Evolutionary conservation across 2,113 vertebrate genomes (phyloP).

Genomic region (Dendropsophus ebraccatus): DNA sequence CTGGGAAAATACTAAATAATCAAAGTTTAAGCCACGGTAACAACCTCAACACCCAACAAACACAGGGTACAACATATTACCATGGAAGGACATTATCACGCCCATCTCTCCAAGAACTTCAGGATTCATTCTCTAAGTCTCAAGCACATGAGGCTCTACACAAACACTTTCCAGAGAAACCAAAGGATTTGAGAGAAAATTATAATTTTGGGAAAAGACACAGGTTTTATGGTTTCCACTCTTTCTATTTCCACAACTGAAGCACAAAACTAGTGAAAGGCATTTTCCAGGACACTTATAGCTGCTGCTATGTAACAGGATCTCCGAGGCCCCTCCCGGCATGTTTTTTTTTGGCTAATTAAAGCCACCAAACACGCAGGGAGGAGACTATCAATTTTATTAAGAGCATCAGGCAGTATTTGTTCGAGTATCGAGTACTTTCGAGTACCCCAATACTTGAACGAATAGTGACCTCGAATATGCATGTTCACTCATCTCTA

Average conservation of each 20-base stretch:
- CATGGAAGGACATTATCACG: conserved; percentile 57
- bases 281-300: neutral
- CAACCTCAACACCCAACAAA: neutral
- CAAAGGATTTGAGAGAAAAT: conserved; percentile 76
- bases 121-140: conserved; percentile 76
- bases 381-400: too few relatives aligned
- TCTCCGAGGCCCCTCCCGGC: too few relatives aligned
- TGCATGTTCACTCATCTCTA: too few relatives aligned
- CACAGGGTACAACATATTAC: conserved; percentile 56
- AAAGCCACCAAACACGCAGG: too few relatives aligned
- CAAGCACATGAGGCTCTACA: conserved; percentile 68
- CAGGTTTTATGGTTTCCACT: conserved; percentile 75
- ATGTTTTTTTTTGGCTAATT: too few relatives aligned
- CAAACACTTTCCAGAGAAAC: conserved; percentile 63
- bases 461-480: too few relatives aligned
- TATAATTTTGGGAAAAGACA: conserved; percentile 71
- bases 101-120: conserved; percentile 69
- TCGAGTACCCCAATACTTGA: too few relatives aligned
- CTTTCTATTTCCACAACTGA: conserved; percentile 77
- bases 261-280: too few relatives aligned
- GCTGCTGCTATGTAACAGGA: too few relatives aligned
- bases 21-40: conserved; percentile 14
- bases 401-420: too few relatives aligned
- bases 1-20: conserved; percentile 52
- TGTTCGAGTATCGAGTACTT: too few relatives aligned